These are phyloP conservation scores for Andrena dorsata DNA, from an alignment of 2,888 invertebrate genomes.

Conservation along the genomic window DNA sequence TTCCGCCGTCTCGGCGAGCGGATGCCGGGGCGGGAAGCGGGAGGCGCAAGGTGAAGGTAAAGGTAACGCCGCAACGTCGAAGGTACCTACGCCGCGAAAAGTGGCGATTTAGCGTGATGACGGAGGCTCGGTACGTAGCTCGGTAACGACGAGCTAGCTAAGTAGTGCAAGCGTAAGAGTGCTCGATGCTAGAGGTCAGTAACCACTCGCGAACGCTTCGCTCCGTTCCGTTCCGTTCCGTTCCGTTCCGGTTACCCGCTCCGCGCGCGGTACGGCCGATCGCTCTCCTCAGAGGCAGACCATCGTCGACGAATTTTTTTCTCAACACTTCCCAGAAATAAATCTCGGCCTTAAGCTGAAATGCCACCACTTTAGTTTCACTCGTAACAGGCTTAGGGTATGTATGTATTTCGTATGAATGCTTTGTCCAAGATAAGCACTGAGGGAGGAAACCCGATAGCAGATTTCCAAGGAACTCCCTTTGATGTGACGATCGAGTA, in stretches of 20 bases:
- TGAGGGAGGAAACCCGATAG: slow-evolving; percentile 11
- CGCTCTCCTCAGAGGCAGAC: slow-evolving; percentile 45
- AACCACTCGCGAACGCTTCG: slow-evolving; percentile 75
- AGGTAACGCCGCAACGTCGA: slow-evolving; percentile 61
- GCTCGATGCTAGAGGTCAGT: slow-evolving; percentile 79
- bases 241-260: slow-evolving; percentile 81
- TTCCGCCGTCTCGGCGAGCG: slow-evolving; percentile 49
- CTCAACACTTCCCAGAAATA: background rate
- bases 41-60: slow-evolving; percentile 79
- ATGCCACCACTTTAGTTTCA: slow-evolving; percentile 3
- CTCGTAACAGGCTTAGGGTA: background rate
- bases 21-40: slow-evolving; percentile 32
- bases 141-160: slow-evolving; percentile 76
- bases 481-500: slow-evolving; percentile 21
- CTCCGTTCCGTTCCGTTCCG: slow-evolving; percentile 72
- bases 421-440: background rate
- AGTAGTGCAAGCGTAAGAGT: slow-evolving; percentile 85
- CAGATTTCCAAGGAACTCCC: slow-evolving; percentile 3
- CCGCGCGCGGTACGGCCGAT: slow-evolving; percentile 63
- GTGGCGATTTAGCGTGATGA: slow-evolving; percentile 68
- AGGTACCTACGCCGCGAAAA: slow-evolving; percentile 64
- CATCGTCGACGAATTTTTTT: slow-evolving; percentile 20
- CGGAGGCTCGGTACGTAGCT: slow-evolving; percentile 53
- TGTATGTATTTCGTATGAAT: background rate
- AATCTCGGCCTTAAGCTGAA: background rate